Evolutionary conservation across 1,140 invertebrate species (phyloP).

Genomic region (Ylistrum balloti): DNA sequence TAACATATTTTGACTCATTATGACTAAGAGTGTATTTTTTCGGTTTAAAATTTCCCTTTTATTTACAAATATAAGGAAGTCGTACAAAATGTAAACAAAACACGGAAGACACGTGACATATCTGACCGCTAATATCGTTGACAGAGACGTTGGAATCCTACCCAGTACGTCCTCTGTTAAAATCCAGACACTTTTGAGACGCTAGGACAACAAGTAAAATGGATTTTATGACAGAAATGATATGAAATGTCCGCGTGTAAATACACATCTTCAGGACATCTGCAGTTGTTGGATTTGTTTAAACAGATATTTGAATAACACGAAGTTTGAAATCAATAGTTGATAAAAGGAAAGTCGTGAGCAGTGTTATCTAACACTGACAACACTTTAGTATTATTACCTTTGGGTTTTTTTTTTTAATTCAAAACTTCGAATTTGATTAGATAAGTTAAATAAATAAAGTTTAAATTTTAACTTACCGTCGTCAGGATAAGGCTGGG

Average conservation of each 20-base stretch:
- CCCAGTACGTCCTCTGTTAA: neutral
- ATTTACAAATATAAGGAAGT: neutral
- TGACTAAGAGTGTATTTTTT: neutral
- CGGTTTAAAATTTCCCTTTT: neutral
- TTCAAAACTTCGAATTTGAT: no score
- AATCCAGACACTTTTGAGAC: conserved; percentile 28
- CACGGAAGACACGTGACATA: neutral
- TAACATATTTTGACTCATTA: neutral
- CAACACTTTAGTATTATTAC: no score
- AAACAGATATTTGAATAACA: neutral
- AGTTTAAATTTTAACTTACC: neutral
- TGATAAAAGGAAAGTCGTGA: neutral
- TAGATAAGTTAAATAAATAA: no score
- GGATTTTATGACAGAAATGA: neutral
- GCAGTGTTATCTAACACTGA: no score
- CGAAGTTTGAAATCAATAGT: neutral
- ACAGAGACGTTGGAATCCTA: neutral
- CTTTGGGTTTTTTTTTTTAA: no score
- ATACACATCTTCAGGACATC: neutral
- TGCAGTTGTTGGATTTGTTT: conserved; percentile 14
- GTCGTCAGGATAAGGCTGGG: neutral
- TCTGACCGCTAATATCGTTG: neutral
- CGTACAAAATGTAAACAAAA: neutral
- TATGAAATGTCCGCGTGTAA: neutral
- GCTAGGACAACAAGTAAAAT: conserved; percentile 18